Evolutionary conservation across 1,140 invertebrate genomes (phyloP).

Genomic region (Listronotus bonariensis): DNA sequence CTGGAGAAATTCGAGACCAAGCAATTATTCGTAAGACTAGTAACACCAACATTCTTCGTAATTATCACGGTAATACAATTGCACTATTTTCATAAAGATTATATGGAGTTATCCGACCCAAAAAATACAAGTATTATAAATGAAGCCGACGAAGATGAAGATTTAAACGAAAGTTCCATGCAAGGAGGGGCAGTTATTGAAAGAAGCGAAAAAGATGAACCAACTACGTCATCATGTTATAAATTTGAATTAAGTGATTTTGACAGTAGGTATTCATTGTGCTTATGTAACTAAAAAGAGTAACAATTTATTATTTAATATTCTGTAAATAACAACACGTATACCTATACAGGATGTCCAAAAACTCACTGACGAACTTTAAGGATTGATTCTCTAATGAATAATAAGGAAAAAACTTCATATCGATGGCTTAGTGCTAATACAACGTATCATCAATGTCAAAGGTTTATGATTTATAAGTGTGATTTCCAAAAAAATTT

Average conservation of each 20-base stretch:
- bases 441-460: too few relatives aligned
- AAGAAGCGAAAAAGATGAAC: constrained; percentile 40
- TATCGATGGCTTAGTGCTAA: too few relatives aligned
- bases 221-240: constrained; percentile 26
- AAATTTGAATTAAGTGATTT: constrained; percentile 37
- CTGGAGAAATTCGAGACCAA: constrained; percentile 86
- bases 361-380: too few relatives aligned
- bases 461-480: too few relatives aligned
- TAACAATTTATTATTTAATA: too few relatives aligned
- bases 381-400: too few relatives aligned
- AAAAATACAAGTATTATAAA: constrained; percentile 37
- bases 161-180: constrained; percentile 45
- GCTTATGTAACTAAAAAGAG: too few relatives aligned
- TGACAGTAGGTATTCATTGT: constrained; percentile 29
- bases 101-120: constrained; percentile 78
- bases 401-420: too few relatives aligned
- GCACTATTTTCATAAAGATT: constrained; percentile 94
- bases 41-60: constrained; percentile 90
- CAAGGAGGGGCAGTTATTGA: constrained; percentile 45
- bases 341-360: too few relatives aligned
- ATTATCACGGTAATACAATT: constrained; percentile 95
- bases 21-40: constrained; percentile 84
- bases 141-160: constrained; percentile 32
- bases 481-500: too few relatives aligned
- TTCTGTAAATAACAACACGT: too few relatives aligned